A percentile compares a stretch with the other conserved stretches of the same genome.
phyloP scores from a whole-genome alignment of 2,113 vertebrate species.

The Oreotrochilus melanogaster region DNA sequence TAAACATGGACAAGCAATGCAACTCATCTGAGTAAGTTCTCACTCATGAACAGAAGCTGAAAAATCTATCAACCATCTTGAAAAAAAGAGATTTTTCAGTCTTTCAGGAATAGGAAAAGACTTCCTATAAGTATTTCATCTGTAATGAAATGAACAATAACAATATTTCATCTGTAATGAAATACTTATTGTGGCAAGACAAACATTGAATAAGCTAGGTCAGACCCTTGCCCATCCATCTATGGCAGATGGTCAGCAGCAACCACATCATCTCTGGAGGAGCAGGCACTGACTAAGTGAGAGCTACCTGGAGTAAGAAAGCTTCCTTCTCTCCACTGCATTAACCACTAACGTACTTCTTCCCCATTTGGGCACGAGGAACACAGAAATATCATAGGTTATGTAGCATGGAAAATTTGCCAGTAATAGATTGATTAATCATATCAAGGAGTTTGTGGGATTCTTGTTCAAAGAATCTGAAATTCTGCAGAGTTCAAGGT shows the following conservation, averaged over 20 bases:
- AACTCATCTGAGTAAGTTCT: neutral
- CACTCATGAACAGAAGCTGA: neutral
- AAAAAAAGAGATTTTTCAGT: neutral
- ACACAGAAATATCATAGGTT: neutral
- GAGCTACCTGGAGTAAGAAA: neutral
- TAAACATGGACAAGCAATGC: fast-evolving
- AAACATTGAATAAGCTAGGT: neutral
- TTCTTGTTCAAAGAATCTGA: neutral
- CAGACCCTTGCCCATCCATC: neutral
- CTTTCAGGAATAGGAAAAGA: neutral
- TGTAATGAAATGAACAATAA: neutral
- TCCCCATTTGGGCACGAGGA: neutral
- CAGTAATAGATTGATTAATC: neutral
- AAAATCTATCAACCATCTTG: neutral
- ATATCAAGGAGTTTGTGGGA: neutral
- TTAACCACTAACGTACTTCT: neutral
- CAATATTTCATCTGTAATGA: neutral
- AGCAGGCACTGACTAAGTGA: too few species aligned
- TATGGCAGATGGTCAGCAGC: neutral
- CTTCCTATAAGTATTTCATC: neutral
- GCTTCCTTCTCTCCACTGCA: neutral
- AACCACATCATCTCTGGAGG: neutral
- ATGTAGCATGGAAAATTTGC: neutral
- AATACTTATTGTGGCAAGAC: neutral
- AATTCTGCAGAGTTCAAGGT: neutral